Evolutionary conservation across 1,140 invertebrate genomes (phyloP), one percentile per base, ranked within the genome.

Genomic region (Odontomachus brunneus): DNA sequence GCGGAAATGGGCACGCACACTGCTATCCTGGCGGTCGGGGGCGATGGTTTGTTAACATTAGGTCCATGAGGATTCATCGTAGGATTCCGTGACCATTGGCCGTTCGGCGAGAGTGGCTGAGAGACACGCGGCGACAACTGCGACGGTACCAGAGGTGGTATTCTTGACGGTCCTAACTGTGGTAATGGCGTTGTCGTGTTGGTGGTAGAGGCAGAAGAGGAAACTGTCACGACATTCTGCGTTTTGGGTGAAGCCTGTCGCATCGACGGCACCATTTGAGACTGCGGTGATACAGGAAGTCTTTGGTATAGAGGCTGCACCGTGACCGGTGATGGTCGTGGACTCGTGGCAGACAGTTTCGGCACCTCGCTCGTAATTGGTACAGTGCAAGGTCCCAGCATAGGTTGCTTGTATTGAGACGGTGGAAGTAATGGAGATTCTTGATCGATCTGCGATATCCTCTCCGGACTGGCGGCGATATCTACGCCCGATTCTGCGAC

Each of bases 41-140:
- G 73, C 19, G 90, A 76, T 2, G 88, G 26, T 74, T 91, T 91
- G 0, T 78, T 86, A 0, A 80, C 67, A 17, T 84, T 87, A 0
- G 89, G 75, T 15, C 90, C 24, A 15, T 90, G 85, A 3, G 92
- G 86, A 65, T 74, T 89, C 19, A 90, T 59, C 0, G 84, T n/a
- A 0, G 90, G 69, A 3, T 82, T 89, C 0, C 92, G 87, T 0
- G 87, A 90, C 93, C 93, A 94, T 55, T 94, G 94, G 9, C 93
- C 93, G 55, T 94, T 94, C 0, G 93, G 92, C 0, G 93, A 94
- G 0, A 92, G 86, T 0, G 91, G 89, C 11, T 93, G 93, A 15
- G 91, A 60, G 0, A 92, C 78, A 29, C 92, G 82, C 0, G 90
- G 89, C 2, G 91, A 89, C 29, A 89, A 53, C 63, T 93, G 93